These are phyloP conservation scores for Meda fulgida DNA, from an alignment of 2,797 vertebrate genomes.

Conservation along the genomic window DNA sequence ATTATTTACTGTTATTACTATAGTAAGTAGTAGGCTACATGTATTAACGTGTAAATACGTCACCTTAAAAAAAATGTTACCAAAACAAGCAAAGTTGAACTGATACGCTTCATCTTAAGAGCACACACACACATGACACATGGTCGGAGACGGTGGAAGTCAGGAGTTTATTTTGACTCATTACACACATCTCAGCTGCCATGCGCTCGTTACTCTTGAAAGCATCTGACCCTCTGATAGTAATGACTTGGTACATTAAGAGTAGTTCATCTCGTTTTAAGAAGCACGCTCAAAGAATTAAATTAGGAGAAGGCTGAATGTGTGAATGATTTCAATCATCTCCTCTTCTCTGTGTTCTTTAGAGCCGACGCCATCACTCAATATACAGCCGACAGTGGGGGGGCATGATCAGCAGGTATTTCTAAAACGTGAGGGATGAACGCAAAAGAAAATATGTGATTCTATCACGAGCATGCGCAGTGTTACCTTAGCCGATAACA, in stretches of 20 bases:
- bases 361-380: constrained; percentile 36
- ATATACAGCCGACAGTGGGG: not conserved
- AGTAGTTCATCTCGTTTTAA: constrained; percentile 31
- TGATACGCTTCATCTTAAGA: constrained; percentile 19
- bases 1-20: too few species aligned
- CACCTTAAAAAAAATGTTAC: too few species aligned
- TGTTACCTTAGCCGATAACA: not conserved
- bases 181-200: constrained; percentile 44
- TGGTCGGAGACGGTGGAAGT: constrained; percentile 22
- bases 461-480: not conserved
- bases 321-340: constrained; percentile 39
- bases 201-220: constrained; percentile 28
- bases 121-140: not conserved
- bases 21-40: too few species aligned
- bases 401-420: constrained; percentile 1
- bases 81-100: not conserved
- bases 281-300: constrained; percentile 14
- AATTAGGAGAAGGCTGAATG: constrained; percentile 27
- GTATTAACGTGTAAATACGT: too few species aligned
- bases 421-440: constrained; percentile 16
- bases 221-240: constrained; percentile 37
- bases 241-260: constrained; percentile 53
- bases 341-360: constrained; percentile 18
- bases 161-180: constrained; percentile 42
- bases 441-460: constrained; percentile 8